A percentile compares a stretch with the other conserved stretches of the same genome.
These are phyloP conservation scores for Azemiops feae DNA, from an alignment of 2,113 vertebrate species.

Conservation along the genomic window DNA sequence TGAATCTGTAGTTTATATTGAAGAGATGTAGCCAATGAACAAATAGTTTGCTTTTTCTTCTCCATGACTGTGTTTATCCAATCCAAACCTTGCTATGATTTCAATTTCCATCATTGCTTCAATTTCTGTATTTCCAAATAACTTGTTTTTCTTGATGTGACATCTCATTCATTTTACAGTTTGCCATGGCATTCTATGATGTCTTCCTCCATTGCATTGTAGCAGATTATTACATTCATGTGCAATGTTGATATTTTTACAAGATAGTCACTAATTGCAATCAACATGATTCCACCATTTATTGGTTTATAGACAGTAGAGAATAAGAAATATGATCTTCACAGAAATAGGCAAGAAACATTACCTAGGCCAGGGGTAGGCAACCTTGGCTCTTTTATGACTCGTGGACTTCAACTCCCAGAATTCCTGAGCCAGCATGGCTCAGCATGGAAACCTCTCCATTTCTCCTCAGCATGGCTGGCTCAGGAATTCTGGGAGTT, in stretches of 20 bases:
- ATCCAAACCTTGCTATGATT: not conserved
- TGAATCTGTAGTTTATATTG: not conserved
- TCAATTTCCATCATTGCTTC: not conserved
- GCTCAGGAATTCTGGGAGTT: too few relatives aligned
- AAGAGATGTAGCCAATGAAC: not conserved
- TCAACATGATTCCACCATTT: not conserved
- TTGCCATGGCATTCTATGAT: not conserved
- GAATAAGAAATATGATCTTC: not conserved
- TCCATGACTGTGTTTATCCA: not conserved
- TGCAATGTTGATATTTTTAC: not conserved
- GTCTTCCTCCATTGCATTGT: not conserved
- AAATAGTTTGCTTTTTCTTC: not conserved
- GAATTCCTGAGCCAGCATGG: too few relatives aligned
- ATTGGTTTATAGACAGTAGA: not conserved
- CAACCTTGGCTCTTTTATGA: too few relatives aligned
- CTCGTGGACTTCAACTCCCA: too few relatives aligned
- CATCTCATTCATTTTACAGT: not conserved
- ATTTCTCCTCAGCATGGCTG: too few relatives aligned
- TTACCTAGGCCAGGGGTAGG: too few relatives aligned
- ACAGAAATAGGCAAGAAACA: not conserved
- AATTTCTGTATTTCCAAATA: not conserved
- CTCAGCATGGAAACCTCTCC: too few relatives aligned
- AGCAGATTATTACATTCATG: not conserved
- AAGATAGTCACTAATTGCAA: not conserved
- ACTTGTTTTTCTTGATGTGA: not conserved